phyloP scores from a whole-genome alignment of 2,888 invertebrate species.

The Sipunculus nudus region DNA sequence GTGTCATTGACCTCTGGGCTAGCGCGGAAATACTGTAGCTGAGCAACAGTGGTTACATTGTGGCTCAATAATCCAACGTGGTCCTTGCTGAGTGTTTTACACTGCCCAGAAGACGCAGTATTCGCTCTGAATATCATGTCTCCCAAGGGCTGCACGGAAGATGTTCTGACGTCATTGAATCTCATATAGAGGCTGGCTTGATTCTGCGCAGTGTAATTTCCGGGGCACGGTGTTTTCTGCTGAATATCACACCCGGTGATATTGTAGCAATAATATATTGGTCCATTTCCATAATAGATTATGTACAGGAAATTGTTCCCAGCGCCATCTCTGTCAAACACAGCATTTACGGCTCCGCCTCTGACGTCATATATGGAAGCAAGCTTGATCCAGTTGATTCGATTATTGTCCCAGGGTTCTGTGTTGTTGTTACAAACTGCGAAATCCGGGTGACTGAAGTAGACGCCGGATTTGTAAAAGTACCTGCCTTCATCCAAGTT shows the following conservation, averaged over 20 bases:
- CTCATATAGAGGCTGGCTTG: slow-evolving; percentile 8
- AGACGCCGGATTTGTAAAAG: slow-evolving; percentile 50
- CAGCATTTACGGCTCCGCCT: background rate
- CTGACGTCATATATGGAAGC: background rate
- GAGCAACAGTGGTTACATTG: background rate
- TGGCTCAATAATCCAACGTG: background rate
- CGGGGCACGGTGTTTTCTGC: background rate
- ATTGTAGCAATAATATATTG: too few relatives aligned
- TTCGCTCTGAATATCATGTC: slow-evolving; percentile 49
- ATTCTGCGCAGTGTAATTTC: background rate
- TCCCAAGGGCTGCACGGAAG: slow-evolving; percentile 50
- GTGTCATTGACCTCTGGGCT: background rate
- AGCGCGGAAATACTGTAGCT: slow-evolving; percentile 18
- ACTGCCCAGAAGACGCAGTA: slow-evolving; percentile 5
- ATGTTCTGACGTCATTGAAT: too few relatives aligned
- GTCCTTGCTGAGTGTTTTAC: background rate
- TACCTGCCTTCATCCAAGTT: slow-evolving; percentile 50
- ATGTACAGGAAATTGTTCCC: too few relatives aligned
- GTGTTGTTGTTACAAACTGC: background rate
- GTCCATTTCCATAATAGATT: too few relatives aligned
- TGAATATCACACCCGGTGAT: background rate
- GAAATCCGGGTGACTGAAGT: slow-evolving; percentile 46
- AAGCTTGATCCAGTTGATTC: slow-evolving; percentile 8
- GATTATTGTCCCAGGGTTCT: background rate
- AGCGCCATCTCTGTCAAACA: too few relatives aligned